These are phyloP conservation scores for Anoplolepis gracilipes DNA, from an alignment of 1,140 invertebrate genomes.

Conservation along the genomic window DNA sequence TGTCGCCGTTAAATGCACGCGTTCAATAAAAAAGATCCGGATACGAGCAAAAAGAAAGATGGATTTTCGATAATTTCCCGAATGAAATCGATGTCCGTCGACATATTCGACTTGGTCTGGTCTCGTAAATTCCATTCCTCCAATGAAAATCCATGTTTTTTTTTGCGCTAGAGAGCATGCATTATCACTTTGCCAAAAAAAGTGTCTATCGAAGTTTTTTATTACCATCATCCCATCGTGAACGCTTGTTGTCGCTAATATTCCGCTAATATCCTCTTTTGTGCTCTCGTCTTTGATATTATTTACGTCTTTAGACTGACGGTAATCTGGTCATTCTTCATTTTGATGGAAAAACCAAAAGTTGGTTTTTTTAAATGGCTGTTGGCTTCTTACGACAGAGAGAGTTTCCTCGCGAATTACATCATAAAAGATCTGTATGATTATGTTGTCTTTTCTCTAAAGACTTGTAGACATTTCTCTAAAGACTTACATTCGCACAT, in stretches of 20 bases:
- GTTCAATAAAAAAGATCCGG: slow-evolving; percentile 9
- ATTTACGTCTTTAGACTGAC: not conserved
- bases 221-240: slow-evolving; percentile 29
- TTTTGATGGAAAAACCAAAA: not conserved
- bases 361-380: not conserved
- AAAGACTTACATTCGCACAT: not conserved
- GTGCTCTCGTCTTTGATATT: not conserved
- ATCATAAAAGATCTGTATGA: too few relatives aligned
- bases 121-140: slow-evolving; percentile 26
- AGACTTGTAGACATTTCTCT: not conserved
- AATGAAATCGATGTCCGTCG: slow-evolving; percentile 26
- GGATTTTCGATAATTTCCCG: slow-evolving; percentile 56
- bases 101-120: slow-evolving; percentile 12
- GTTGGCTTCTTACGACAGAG: not conserved
- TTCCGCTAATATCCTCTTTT: slow-evolving; percentile 10
- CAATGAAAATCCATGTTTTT: slow-evolving; percentile 34
- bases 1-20: slow-evolving; percentile 49
- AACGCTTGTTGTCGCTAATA: slow-evolving; percentile 27
- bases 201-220: slow-evolving; percentile 20
- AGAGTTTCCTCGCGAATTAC: not conserved
- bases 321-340: not conserved
- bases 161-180: not conserved
- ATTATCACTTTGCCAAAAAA: slow-evolving; percentile 37
- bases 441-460: not conserved
- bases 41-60: slow-evolving; percentile 46